These are phyloP conservation scores for Sebastes goodei DNA, from an alignment of 2,797 vertebrate genomes.

Conservation along the genomic window DNA sequence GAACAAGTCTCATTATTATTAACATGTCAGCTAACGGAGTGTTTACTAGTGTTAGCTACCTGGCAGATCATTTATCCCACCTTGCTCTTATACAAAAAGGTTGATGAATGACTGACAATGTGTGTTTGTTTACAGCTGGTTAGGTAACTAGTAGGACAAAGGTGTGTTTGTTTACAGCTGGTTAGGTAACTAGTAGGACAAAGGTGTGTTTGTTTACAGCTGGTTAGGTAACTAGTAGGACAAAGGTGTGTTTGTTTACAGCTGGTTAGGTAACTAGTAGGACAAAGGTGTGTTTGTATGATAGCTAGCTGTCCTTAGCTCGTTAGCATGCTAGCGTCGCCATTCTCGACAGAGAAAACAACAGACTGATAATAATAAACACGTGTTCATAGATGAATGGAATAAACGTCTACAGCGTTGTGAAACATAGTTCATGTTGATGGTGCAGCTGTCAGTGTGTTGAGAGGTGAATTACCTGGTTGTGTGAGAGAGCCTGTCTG, in stretches of 20 bases:
- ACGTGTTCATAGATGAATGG: too few species aligned
- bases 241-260: too few species aligned
- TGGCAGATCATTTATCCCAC: neutral
- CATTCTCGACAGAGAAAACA: constrained; percentile 33
- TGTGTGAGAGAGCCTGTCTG: neutral
- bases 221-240: too few species aligned
- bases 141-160: neutral
- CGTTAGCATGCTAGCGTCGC: constrained; percentile 38
- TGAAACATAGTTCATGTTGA: rapidly evolving
- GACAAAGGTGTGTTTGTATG: neutral
- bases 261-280: neutral
- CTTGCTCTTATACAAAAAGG: rapidly evolving
- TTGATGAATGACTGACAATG: neutral
- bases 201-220: neutral
- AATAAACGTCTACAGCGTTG: rapidly evolving
- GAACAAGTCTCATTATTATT: neutral
- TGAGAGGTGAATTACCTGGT: constrained; percentile 39
- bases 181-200: neutral
- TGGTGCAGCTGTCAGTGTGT: neutral
- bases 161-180: constrained; percentile 7
- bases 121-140: too few species aligned
- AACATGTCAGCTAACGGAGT: neutral
- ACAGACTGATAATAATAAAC: neutral
- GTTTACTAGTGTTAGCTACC: neutral
- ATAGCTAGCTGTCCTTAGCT: constrained; percentile 43